phyloP scores from a whole-genome alignment of 2,797 vertebrate species.

The Molossus molossus region DNA sequence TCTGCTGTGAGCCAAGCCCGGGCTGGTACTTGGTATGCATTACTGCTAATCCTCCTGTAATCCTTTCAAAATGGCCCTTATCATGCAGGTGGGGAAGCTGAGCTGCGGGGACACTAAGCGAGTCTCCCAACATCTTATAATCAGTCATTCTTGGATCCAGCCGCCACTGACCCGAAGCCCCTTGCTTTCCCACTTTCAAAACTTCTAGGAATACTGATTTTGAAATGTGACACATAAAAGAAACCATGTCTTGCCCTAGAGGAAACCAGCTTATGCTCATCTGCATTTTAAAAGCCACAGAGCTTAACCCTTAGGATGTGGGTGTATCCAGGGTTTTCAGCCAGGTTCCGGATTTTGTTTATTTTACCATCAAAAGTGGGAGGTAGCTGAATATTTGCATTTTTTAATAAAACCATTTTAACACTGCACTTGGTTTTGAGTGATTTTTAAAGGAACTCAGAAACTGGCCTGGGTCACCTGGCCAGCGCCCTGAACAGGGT shows the following conservation, averaged over 20 bases:
- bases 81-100: not conserved
- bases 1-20: not conserved
- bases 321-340: constrained; percentile 17
- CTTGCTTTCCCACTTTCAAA: not conserved
- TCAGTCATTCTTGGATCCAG: not conserved
- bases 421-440: constrained; percentile 46
- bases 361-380: not conserved
- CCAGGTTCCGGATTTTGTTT: constrained; percentile 27
- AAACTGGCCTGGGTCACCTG: constrained; percentile 18
- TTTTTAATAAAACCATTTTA: constrained; percentile 49
- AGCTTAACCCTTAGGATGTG: not conserved
- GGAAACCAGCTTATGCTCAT: not conserved
- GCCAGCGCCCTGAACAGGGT: not conserved
- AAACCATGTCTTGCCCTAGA: not conserved
- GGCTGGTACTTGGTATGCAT: not conserved
- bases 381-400: constrained; percentile 35
- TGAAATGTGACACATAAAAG: not conserved
- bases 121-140: not conserved
- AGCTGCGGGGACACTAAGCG: not conserved
- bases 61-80: not conserved
- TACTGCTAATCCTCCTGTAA: not conserved
- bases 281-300: not conserved
- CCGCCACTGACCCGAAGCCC: not conserved
- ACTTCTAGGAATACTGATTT: constrained; percentile 50
- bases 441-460: constrained; percentile 50